Evolutionary conservation across 2,888 invertebrate species (phyloP).

Genomic region (Sphaerophoria taeniata): DNA sequence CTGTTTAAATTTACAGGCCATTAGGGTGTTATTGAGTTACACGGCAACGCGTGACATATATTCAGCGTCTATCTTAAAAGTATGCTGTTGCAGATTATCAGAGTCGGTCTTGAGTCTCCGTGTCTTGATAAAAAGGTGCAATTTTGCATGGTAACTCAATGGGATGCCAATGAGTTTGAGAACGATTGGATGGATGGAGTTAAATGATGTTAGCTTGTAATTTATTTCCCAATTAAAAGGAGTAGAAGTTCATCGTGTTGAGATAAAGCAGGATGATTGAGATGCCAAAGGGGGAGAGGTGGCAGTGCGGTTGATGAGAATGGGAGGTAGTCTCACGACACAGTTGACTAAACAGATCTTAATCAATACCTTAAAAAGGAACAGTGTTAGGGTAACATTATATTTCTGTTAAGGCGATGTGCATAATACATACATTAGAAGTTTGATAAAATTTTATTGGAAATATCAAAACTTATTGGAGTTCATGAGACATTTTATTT

Average conservation of each 20-base stretch:
- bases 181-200: constrained; percentile 7
- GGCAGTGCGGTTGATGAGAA: too few species aligned
- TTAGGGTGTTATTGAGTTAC: constrained; percentile 66
- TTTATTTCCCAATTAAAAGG: constrained; percentile 72
- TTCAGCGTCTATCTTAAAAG: constrained; percentile 21
- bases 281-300: too few species aligned
- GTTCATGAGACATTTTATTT: too few species aligned
- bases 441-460: too few species aligned
- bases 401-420: too few species aligned
- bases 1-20: constrained; percentile 73
- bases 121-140: constrained; percentile 43
- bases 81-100: neutral
- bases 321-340: too few species aligned
- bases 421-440: too few species aligned
- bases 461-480: too few species aligned
- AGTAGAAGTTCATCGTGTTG: constrained; percentile 66
- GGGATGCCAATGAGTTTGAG: neutral
- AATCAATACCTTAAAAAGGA: too few species aligned
- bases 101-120: neutral
- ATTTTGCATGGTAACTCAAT: constrained; percentile 38
- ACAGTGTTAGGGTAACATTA: too few species aligned
- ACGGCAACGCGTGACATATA: constrained; percentile 57
- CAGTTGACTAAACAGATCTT: too few species aligned
- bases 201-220: constrained; percentile 60
- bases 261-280: neutral